Evolutionary conservation across 2,888 invertebrate species (phyloP), one percentile per base, ranked within the genome.

Genomic region (Phlogophora meticulosa): DNA sequence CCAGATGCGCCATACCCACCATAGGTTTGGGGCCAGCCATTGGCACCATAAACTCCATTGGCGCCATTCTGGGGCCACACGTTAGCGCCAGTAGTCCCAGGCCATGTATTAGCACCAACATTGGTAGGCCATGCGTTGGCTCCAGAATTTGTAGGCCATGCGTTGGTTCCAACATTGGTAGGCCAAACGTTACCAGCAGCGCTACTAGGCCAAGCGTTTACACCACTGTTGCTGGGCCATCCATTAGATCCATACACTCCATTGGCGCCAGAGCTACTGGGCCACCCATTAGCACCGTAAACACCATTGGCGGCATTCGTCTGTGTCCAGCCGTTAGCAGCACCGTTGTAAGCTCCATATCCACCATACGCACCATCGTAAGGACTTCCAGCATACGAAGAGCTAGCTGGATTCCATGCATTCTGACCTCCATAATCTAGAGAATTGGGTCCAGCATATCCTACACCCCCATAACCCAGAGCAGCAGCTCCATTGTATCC

Each of bases 401-500:
- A 38, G 17, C 40, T 49, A 20, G 36, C 45, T 36, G 66, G 70
- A 9, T 70, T 46, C 68, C 77, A 72, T 67, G 73, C 49, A 67
- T 76, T 38, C 48, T 80, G 69, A 7, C 64, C 55, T 2, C 68
- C 74, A 63, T 80, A 81, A 34, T 80, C 76, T 24, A 83, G 20
- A 20, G 81, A 80, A 22, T 73, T 68, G 15, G 55, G 69, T 15
- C 76, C 92, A 69, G 90, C 87, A 65, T 91, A 74, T 24, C 89
- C 88, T 69, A 90, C 88, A 62, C 91, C 90, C 13, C 81, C 83
- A 58, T 83, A 74, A 7, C 82, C 80, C 3, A 67, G 58, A 36
- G 67, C 51, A 28, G 48, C 53, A 22, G 82, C 94, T 46, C 95
- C 95, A 79, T 96, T 96, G 0, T 94, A 94, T 32, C 70, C 89